Percentiles rank a stretch among this genome's conserved stretches.
phyloP scores from a whole-genome alignment of 1,140 invertebrate species.

The Trissolcus basalis region DNA sequence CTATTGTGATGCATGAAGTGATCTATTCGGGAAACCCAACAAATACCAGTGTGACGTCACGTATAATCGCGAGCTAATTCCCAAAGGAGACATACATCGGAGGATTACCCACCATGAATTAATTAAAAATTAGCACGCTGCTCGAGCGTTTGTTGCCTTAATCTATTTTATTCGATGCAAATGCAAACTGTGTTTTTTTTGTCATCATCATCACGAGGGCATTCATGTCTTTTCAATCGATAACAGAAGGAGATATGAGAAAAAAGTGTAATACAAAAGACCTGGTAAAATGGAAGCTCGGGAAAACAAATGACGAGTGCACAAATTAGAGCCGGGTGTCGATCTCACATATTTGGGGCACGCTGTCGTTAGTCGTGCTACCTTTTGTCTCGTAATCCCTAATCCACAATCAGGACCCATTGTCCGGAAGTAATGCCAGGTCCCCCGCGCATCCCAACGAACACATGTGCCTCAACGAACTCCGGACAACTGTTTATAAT shows the following conservation, averaged over 20 bases:
- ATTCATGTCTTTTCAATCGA: slow-evolving; percentile 4
- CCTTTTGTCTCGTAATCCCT: slow-evolving; percentile 69
- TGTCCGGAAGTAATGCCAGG: slow-evolving; percentile 59
- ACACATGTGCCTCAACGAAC: slow-evolving; percentile 41
- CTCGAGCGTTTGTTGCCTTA: slow-evolving; percentile 33
- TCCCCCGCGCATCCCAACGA: slow-evolving; percentile 39
- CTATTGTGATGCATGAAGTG: slow-evolving; percentile 26
- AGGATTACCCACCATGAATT: slow-evolving; percentile 56
- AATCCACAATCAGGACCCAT: slow-evolving; percentile 69
- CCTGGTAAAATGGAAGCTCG: slow-evolving; percentile 21
- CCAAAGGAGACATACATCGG: slow-evolving; percentile 52
- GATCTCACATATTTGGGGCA: slow-evolving; percentile 60
- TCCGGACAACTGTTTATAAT: slow-evolving; percentile 28
- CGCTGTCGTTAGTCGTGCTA: slow-evolving; percentile 14
- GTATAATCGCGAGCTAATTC: slow-evolving; percentile 53
- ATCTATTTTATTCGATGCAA: slow-evolving; percentile 46
- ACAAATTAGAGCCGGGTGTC: slow-evolving; percentile 55
- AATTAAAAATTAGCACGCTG: slow-evolving; percentile 59
- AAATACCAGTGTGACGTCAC: slow-evolving; percentile 55
- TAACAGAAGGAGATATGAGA: slow-evolving; percentile 13
- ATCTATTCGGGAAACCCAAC: slow-evolving; percentile 56
- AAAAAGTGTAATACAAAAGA: slow-evolving; percentile 17
- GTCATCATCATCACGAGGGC: slow-evolving; percentile 13
- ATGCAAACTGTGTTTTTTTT: slow-evolving; percentile 12
- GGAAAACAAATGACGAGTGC: slow-evolving; percentile 47